Evolutionary conservation across 2,797 vertebrate genomes (phyloP).

Genomic region (Crocodylus rhombifer): DNA sequence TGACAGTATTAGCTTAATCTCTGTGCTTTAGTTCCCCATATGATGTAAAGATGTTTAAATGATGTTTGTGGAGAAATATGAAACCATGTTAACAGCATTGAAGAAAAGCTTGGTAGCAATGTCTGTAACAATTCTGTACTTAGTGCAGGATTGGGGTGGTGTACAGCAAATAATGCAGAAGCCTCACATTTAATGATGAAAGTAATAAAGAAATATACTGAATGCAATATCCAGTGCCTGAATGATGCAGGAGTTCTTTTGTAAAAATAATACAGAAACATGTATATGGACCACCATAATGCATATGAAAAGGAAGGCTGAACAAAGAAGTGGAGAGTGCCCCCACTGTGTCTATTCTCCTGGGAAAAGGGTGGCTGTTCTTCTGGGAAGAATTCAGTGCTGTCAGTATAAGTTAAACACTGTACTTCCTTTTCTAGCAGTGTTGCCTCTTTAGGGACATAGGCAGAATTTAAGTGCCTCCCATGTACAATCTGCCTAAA

Average conservation of each 20-base stretch:
- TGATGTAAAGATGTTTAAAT: background rate
- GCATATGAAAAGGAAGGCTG: too few relatives aligned
- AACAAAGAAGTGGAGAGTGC: too few relatives aligned
- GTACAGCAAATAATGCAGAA: background rate
- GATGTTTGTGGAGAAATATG: background rate
- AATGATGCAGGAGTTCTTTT: background rate
- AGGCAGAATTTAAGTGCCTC: too few relatives aligned
- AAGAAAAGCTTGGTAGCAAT: background rate
- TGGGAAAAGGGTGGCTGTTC: too few relatives aligned
- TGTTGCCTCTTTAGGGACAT: too few relatives aligned
- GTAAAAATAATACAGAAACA: background rate
- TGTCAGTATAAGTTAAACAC: too few relatives aligned
- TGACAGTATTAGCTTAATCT: background rate
- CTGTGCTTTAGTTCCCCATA: background rate
- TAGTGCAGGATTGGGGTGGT: background rate
- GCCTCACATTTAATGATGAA: background rate
- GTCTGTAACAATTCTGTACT: background rate
- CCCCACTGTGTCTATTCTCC: too few relatives aligned
- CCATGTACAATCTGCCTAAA: too few relatives aligned
- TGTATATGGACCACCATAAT: too few relatives aligned
- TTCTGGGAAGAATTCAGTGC: too few relatives aligned
- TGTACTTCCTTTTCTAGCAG: too few relatives aligned
- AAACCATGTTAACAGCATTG: background rate
- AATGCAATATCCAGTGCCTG: background rate
- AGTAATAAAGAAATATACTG: background rate